Evolutionary conservation across 2,797 vertebrate species (phyloP).

Genomic region (Myiothlypis coronata): DNA sequence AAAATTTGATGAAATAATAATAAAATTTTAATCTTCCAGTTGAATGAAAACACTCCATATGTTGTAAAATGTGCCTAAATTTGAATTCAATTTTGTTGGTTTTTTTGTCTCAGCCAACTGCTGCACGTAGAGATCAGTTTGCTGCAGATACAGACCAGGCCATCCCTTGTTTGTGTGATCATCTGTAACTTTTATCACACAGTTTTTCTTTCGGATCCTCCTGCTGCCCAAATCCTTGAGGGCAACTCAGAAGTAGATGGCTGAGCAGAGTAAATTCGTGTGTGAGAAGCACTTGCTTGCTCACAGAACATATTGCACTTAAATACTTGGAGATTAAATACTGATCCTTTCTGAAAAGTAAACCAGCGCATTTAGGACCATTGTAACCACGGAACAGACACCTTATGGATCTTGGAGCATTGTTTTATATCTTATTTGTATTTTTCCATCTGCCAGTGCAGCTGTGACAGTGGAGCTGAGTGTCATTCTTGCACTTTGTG

Average conservation of each 20-base stretch:
- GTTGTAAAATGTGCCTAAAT: constrained; percentile 32
- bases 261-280: not conserved
- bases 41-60: constrained; percentile 41
- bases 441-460: constrained; percentile 60
- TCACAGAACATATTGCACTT: not conserved
- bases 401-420: constrained; percentile 38
- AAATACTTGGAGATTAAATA: constrained; percentile 3
- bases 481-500: constrained; percentile 55
- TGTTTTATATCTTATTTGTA: constrained; percentile 50
- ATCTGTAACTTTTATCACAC: not conserved
- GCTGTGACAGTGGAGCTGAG: constrained; percentile 49
- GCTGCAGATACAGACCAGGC: not conserved
- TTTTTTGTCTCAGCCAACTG: not conserved
- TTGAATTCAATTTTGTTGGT: not conserved
- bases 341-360: not conserved
- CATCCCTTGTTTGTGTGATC: not conserved
- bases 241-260: not conserved
- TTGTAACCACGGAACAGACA: constrained; percentile 2
- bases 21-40: constrained; percentile 62
- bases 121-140: not conserved
- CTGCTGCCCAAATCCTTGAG: not conserved
- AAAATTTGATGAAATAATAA: constrained; percentile 70
- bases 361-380: not conserved
- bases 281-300: not conserved
- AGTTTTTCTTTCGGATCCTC: not conserved